Percentiles rank a stretch among this genome's conserved stretches.
Evolutionary conservation across 2,888 invertebrate genomes (phyloP).

Genomic region (Caenorhabditis sp.): DNA sequence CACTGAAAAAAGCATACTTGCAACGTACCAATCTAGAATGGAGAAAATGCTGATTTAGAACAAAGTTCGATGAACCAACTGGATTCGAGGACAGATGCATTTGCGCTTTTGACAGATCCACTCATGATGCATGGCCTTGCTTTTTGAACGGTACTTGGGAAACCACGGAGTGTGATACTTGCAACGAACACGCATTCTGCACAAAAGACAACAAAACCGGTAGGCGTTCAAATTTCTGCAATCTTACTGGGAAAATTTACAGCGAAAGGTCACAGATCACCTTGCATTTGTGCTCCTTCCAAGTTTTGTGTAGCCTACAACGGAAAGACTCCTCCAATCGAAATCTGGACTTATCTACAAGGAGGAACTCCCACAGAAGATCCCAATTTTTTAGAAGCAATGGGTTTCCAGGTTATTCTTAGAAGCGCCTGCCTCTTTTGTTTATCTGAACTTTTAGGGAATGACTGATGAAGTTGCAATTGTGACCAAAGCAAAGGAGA

Average conservation of each 20-base stretch:
- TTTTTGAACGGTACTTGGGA: constrained; percentile 62
- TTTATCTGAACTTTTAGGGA: constrained; percentile 62
- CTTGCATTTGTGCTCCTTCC: constrained; percentile 72
- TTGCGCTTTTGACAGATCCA: constrained; percentile 74
- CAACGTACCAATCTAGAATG: no score
- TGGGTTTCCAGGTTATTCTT: constrained; percentile 73
- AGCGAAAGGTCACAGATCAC: constrained; percentile 66
- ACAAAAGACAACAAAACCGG: constrained; percentile 64
- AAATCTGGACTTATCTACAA: constrained; percentile 72
- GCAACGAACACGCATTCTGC: constrained; percentile 65
- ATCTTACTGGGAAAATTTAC: not conserved
- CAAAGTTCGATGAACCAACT: constrained; percentile 66
- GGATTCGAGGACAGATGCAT: constrained; percentile 69
- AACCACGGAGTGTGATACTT: constrained; percentile 61
- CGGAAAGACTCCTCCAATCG: constrained; percentile 65
- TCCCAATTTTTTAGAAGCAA: constrained; percentile 74
- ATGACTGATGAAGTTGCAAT: constrained; percentile 79
- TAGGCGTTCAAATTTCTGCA: not conserved
- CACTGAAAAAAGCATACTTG: not conserved
- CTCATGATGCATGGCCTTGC: constrained; percentile 69
- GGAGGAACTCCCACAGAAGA: constrained; percentile 71
- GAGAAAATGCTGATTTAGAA: constrained; percentile 49
- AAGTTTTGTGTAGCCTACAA: constrained; percentile 73
- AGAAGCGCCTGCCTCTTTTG: constrained; percentile 2
- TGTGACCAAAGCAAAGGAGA: constrained; percentile 79